Percentiles rank a stretch among this genome's conserved stretches.
Conservation (phyloP, 2,113 vertebrate species). For the Phoenicopterus ruber region DNA sequence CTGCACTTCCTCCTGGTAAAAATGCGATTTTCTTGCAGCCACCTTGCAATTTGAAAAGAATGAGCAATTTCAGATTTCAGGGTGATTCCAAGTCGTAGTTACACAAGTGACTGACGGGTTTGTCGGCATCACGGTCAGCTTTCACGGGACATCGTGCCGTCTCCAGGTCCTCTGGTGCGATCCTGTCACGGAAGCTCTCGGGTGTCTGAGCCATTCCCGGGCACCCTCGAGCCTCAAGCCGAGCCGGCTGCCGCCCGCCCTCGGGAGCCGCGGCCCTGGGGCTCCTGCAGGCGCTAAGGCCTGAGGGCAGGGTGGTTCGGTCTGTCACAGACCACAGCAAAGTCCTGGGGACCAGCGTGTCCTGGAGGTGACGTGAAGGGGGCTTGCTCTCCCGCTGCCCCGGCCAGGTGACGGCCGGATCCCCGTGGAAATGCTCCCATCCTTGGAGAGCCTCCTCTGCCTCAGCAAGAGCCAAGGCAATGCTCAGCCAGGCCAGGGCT, state of each 20-base stretch:
- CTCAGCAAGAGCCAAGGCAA: not conserved
- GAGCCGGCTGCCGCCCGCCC: not conserved
- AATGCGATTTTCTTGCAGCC: not conserved
- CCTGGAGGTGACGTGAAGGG: not conserved
- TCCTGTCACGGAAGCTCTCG: not conserved
- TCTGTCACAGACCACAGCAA: not conserved
- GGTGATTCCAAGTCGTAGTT: not conserved
- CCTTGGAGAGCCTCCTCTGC: not conserved
- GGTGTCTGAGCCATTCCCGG: not conserved
- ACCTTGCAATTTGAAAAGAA: not conserved
- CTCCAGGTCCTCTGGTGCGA: not conserved
- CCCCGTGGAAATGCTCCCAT: not conserved
- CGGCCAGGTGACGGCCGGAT: not conserved
- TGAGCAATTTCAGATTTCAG: not conserved
- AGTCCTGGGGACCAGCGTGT: not conserved
- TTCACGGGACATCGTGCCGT: not conserved
- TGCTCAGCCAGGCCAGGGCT: rapidly evolving
- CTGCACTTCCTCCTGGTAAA: not conserved
- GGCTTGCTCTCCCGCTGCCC: too few relatives aligned
- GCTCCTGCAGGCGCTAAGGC: not conserved
- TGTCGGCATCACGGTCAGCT: not conserved
- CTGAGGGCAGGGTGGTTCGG: not conserved
- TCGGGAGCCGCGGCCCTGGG: not conserved
- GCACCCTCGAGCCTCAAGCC: not conserved
- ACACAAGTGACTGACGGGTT: not conserved